These are phyloP conservation scores for Pheosia tremula DNA, from an alignment of 2,888 invertebrate species.

Conservation along the genomic window DNA sequence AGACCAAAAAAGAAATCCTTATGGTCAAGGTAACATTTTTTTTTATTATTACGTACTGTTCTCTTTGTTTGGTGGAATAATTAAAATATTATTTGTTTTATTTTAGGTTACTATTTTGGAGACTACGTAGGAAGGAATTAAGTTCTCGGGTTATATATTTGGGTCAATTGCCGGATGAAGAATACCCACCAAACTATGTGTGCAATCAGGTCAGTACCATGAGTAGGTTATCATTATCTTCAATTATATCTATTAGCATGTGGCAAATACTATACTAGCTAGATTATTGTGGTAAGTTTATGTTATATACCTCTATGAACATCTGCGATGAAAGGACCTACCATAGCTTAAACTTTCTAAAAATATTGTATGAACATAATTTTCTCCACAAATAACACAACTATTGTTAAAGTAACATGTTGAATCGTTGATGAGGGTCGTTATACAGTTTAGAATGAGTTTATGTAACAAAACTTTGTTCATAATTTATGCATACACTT, in stretches of 20 bases:
- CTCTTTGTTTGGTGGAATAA: conserved; percentile 40
- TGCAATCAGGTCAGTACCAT: conserved; percentile 90
- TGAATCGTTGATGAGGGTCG: neutral
- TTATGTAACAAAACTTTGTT: neutral
- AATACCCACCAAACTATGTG: conserved; percentile 97
- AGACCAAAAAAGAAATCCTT: conserved; percentile 72
- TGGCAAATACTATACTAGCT: neutral
- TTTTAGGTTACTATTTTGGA: conserved; percentile 90
- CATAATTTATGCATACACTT: neutral
- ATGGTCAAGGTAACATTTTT: conserved; percentile 72
- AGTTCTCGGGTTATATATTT: conserved; percentile 91
- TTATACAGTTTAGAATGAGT: neutral
- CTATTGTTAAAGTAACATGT: neutral
- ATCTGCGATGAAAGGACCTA: too few species aligned
- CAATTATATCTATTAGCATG: conserved; percentile 12
- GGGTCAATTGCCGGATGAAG: conserved; percentile 90
- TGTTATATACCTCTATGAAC: too few species aligned
- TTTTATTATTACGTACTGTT: conserved; percentile 14
- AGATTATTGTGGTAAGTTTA: too few species aligned
- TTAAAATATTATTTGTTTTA: conserved; percentile 23
- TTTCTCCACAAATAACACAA: neutral
- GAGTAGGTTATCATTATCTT: neutral
- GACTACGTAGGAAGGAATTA: conserved; percentile 90
- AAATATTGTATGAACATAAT: neutral
- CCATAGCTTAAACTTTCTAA: neutral